phyloP scores from a whole-genome alignment of 2,888 invertebrate species.

The Panopea generosa region DNA sequence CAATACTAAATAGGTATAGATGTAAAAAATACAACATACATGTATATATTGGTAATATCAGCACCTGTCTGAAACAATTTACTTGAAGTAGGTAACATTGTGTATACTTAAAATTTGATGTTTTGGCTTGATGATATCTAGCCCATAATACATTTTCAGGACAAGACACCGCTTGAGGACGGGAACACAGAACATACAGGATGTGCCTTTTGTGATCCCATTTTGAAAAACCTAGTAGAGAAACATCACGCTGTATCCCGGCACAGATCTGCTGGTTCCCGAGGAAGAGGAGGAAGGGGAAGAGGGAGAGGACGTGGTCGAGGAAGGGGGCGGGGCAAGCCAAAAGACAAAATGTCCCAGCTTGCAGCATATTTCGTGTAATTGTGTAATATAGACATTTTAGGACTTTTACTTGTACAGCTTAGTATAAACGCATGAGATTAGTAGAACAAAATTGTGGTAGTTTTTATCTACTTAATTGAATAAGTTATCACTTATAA shows the following conservation, averaged over 20 bases:
- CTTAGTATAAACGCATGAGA: not conserved
- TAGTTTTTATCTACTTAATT: too few relatives aligned
- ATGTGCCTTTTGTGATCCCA: slow-evolving; percentile 95
- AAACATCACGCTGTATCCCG: slow-evolving; percentile 90
- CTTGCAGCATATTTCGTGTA: slow-evolving; percentile 96
- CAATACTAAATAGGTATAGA: too few relatives aligned
- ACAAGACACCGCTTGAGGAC: slow-evolving; percentile 88
- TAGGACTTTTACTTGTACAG: not conserved
- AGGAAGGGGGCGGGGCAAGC: slow-evolving; percentile 77
- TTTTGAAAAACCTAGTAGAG: slow-evolving; percentile 91
- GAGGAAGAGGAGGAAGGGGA: slow-evolving; percentile 68
- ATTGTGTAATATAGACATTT: not conserved
- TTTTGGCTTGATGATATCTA: too few relatives aligned
- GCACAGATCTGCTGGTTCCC: slow-evolving; percentile 67
- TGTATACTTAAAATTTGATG: too few relatives aligned
- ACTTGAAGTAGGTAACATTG: too few relatives aligned
- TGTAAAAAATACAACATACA: too few relatives aligned
- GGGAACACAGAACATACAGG: slow-evolving; percentile 86
- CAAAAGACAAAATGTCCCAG: slow-evolving; percentile 97
- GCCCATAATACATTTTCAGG: too few relatives aligned
- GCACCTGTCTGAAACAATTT: too few relatives aligned
- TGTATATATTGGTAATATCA: too few relatives aligned
- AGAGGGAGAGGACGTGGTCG: slow-evolving; percentile 69
- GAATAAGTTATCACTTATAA: too few relatives aligned
- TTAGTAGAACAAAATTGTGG: not conserved